Conservation (phyloP, 2,797 vertebrate species). For the Australoheros facetus region DNA sequence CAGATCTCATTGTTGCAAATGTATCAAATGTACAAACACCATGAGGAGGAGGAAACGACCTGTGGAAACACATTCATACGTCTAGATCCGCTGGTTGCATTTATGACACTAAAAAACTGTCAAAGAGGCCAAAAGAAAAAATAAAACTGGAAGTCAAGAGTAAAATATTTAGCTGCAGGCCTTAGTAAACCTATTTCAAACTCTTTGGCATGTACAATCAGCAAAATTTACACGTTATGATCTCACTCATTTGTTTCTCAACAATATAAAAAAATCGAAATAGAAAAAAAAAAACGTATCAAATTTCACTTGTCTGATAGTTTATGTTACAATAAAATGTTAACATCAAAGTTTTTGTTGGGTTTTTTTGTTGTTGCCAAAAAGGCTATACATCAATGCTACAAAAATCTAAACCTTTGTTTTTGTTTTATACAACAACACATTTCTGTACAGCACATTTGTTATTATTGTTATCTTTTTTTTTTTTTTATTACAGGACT, state of each 20-base stretch:
- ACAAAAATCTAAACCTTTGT: slow-evolving; percentile 67
- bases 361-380: slow-evolving; percentile 37
- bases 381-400: slow-evolving; percentile 65
- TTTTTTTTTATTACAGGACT: slow-evolving; percentile 50
- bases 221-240: slow-evolving; percentile 50
- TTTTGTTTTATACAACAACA: slow-evolving; percentile 48
- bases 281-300: slow-evolving; percentile 71
- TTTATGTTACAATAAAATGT: slow-evolving; percentile 79
- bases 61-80: slow-evolving; percentile 71
- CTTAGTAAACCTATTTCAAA: slow-evolving; percentile 64
- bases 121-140: slow-evolving; percentile 40
- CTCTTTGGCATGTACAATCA: slow-evolving; percentile 83
- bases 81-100: slow-evolving; percentile 69
- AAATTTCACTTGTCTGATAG: slow-evolving; percentile 52
- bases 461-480: slow-evolving; percentile 9
- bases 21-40: slow-evolving; percentile 48
- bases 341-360: slow-evolving; percentile 55
- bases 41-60: slow-evolving; percentile 15
- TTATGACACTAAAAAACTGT: slow-evolving; percentile 39
- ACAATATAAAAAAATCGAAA: slow-evolving; percentile 73
- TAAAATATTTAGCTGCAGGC: slow-evolving; percentile 76
- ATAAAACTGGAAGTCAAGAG: slow-evolving; percentile 57
- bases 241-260: slow-evolving; percentile 44
- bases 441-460: slow-evolving; percentile 75
- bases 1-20: background rate